Percentiles rank a stretch among this genome's conserved stretches.
phyloP scores from a whole-genome alignment of 2,797 vertebrate species.

The Dallia pectoralis region DNA sequence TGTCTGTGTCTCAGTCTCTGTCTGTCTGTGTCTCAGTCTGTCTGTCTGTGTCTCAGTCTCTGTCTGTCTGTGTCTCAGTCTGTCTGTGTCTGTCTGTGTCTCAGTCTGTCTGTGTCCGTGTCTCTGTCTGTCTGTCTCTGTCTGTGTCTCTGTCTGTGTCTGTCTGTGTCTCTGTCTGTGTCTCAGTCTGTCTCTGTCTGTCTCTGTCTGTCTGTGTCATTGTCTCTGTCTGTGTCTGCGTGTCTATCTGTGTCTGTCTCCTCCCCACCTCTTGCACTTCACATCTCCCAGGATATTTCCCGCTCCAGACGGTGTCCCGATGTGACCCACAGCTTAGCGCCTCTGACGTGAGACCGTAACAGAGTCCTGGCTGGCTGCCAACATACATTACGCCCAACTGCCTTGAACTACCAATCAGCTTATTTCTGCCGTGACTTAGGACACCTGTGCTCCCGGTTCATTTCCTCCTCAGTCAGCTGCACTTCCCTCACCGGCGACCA shows the following conservation, averaged over 20 bases:
- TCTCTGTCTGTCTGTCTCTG: no score
- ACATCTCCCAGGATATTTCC: slow-evolving; percentile 3
- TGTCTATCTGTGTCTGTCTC: no score
- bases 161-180: neutral
- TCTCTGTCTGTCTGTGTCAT: no score
- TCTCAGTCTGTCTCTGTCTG: slow-evolving; percentile 13
- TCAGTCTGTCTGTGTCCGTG: no score
- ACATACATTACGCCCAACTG: slow-evolving; percentile 28
- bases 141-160: no score
- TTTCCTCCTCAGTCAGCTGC: slow-evolving; percentile 13
- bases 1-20: no score
- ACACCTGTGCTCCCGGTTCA: slow-evolving; percentile 13
- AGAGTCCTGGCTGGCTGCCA: slow-evolving; percentile 20
- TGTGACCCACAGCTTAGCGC: slow-evolving; percentile 46
- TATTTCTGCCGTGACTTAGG: slow-evolving; percentile 29
- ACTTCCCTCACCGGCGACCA: neutral
- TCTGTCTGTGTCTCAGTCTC: no score
- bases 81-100: no score
- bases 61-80: no score
- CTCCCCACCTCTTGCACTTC: slow-evolving; percentile 23
- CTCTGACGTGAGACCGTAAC: slow-evolving; percentile 27
- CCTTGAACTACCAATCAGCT: slow-evolving; percentile 38
- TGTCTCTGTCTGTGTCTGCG: no score
- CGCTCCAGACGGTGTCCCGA: slow-evolving; percentile 21
- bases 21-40: no score